Evolutionary conservation across 2,888 invertebrate species (phyloP).

Genomic region (Seira musarum): DNA sequence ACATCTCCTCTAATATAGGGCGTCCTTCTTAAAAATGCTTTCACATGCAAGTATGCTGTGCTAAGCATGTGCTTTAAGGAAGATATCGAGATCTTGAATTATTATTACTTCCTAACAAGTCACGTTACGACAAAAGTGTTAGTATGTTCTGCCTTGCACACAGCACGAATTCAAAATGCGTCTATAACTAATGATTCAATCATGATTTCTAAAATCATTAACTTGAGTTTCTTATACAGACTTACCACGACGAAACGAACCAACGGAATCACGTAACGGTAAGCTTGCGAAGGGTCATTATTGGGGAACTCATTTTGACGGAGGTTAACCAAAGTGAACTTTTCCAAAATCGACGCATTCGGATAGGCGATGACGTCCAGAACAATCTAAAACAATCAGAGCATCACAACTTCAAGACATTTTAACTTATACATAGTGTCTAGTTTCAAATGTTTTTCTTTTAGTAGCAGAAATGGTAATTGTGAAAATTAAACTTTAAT

Average conservation of each 20-base stretch:
- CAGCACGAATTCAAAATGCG: neutral
- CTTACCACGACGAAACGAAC: constrained; percentile 69
- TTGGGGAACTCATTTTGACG: constrained; percentile 68
- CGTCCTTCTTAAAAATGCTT: too few species aligned
- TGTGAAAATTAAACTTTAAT: too few species aligned
- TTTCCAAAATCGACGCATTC: constrained; percentile 71
- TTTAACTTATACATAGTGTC: neutral
- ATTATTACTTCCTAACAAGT: neutral
- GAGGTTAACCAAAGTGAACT: constrained; percentile 71
- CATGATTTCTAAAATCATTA: neutral
- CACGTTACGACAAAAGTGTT: neutral
- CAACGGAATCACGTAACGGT: constrained; percentile 74
- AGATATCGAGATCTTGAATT: too few species aligned
- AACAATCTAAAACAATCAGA: constrained; percentile 70
- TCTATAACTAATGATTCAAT: neutral
- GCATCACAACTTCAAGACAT: neutral
- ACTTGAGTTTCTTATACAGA: too few species aligned
- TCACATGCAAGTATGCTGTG: too few species aligned
- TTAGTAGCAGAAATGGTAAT: too few species aligned
- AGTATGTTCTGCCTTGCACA: neutral
- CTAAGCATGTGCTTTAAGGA: too few species aligned
- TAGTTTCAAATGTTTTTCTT: neutral
- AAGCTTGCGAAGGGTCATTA: constrained; percentile 71
- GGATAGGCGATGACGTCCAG: constrained; percentile 72
- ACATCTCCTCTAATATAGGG: too few species aligned